phyloP scores from a whole-genome alignment of 2,888 invertebrate species.

The Rhorus exstirpatorius region DNA sequence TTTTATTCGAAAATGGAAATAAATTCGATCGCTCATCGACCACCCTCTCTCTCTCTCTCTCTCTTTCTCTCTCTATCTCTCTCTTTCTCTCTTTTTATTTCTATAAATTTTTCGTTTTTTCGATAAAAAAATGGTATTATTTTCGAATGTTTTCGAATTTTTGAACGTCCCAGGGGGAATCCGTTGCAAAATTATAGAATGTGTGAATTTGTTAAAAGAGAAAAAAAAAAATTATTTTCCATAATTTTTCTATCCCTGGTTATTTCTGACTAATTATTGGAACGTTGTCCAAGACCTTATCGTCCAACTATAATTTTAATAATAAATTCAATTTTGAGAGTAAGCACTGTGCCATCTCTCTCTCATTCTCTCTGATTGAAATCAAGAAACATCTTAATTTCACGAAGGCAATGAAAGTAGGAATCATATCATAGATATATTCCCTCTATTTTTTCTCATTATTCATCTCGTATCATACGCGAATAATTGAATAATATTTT shows the following conservation, averaged over 20 bases:
- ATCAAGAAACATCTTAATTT: not conserved
- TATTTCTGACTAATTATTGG: not conserved
- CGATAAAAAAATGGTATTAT: no score
- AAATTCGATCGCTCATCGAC: not conserved
- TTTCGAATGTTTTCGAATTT: no score
- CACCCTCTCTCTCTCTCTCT: not conserved
- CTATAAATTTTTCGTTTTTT: no score
- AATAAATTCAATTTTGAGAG: not conserved
- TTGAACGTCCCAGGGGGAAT: no score
- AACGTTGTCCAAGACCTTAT: not conserved
- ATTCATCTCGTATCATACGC: not conserved
- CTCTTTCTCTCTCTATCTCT: not conserved
- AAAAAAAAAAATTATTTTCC: no score
- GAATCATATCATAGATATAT: not conserved
- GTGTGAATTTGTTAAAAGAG: no score
- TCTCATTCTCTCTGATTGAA: not conserved
- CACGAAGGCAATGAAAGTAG: not conserved
- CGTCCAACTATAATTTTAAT: conserved; percentile 6
- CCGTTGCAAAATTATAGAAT: no score
- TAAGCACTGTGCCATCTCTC: no score
- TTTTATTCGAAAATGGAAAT: no score
- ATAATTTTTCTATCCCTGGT: no score
- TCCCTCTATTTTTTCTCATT: not conserved
- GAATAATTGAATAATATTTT: not conserved
- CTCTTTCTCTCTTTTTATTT: not conserved